Percentiles rank a stretch among this genome's conserved stretches.
Conservation (phyloP, 53 echinoderm and acorn worm species). For the Pentamera pediparva region DNA sequence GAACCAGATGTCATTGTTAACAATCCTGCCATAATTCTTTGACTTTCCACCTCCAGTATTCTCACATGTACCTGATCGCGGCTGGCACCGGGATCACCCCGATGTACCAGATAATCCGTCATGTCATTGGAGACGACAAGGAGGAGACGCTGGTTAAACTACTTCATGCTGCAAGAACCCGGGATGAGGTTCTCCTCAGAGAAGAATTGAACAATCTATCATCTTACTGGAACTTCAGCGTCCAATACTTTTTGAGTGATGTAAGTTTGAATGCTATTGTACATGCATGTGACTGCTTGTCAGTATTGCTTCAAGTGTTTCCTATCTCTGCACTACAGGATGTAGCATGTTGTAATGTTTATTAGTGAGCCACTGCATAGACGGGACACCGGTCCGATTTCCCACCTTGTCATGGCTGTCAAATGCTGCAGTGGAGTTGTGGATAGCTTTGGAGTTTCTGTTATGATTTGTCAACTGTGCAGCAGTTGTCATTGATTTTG, state of each 20-base stretch:
- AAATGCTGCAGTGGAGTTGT: no score
- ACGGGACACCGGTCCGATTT: no score
- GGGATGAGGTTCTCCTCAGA: conserved; percentile 62
- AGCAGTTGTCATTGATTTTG: no score
- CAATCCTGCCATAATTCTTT: not conserved
- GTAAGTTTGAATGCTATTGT: conserved; percentile 38
- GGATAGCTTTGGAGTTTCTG: no score
- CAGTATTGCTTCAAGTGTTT: no score
- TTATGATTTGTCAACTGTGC: no score
- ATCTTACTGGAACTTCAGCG: conserved; percentile 77
- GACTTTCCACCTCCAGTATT: conserved; percentile 30
- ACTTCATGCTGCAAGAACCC: conserved; percentile 59
- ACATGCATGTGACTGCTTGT: no score
- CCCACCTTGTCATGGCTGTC: no score
- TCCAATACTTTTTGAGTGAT: conserved; percentile 60
- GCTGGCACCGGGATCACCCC: conserved; percentile 97
- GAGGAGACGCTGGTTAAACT: conserved; percentile 77
- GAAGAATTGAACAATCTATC: conserved; percentile 65
- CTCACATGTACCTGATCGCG: conserved; percentile 60
- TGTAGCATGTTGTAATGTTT: no score
- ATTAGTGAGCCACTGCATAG: no score
- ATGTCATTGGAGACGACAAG: conserved; percentile 65
- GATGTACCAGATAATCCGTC: conserved; percentile 74
- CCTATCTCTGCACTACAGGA: no score
- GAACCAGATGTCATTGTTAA: not conserved